Conservation (phyloP, 2,797 vertebrate genomes). For the Alauda arvensis region DNA sequence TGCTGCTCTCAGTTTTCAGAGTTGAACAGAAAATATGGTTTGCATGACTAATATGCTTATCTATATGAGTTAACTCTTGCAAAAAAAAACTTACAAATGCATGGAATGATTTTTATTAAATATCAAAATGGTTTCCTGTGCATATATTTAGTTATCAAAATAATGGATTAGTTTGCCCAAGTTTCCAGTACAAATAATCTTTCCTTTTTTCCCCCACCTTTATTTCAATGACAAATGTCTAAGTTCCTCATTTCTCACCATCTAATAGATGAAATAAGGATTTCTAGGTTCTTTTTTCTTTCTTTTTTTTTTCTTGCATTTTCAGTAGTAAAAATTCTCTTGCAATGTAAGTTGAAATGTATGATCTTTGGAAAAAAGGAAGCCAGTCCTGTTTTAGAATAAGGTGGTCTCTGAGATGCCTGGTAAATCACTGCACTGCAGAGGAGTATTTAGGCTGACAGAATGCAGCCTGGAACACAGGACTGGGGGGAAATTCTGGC, state of each 20-base stretch:
- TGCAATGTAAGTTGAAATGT: neutral
- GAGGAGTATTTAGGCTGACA: neutral
- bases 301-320: rapidly evolving
- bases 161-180: neutral
- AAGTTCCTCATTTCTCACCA: neutral
- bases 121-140: neutral
- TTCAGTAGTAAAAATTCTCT: neutral
- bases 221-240: neutral
- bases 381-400: neutral
- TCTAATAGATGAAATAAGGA: neutral
- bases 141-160: neutral
- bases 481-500: neutral
- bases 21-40: neutral
- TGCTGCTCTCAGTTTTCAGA: neutral
- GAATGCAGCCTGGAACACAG: neutral
- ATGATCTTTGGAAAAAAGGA: neutral
- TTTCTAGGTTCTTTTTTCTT: rapidly evolving
- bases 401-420: neutral
- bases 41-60: conserved; percentile 7
- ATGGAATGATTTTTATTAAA: neutral
- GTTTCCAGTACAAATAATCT: neutral
- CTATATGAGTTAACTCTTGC: neutral
- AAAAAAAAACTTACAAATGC: neutral
- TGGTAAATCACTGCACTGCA: neutral
- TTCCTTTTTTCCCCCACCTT: neutral